Percentiles rank a stretch among this genome's conserved stretches.
phyloP scores from a whole-genome alignment of 2,113 vertebrate species.

The Tachysurus fulvidraco region DNA sequence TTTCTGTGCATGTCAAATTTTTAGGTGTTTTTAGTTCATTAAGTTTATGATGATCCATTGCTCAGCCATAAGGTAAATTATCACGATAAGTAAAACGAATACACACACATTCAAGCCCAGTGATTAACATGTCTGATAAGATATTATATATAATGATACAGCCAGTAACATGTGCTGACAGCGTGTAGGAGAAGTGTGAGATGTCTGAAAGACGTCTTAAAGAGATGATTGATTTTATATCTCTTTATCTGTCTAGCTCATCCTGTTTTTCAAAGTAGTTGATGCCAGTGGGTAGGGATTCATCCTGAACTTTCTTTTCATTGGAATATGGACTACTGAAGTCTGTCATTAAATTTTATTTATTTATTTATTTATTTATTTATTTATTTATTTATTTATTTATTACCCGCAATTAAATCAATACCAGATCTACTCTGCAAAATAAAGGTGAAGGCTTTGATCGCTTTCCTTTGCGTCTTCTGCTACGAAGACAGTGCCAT shows the following conservation, averaged over 20 bases:
- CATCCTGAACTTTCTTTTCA: constrained; percentile 56
- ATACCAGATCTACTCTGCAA: not conserved
- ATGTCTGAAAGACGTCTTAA: constrained; percentile 1
- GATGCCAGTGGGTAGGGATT: constrained; percentile 56
- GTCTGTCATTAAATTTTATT: not conserved
- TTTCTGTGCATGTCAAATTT: constrained; percentile 13
- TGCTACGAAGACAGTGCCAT: not conserved
- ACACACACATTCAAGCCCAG: not conserved
- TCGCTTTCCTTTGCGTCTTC: not conserved
- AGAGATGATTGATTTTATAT: constrained; percentile 50
- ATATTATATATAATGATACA: constrained; percentile 11
- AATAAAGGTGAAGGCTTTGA: not conserved
- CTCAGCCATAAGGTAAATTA: constrained; percentile 43
- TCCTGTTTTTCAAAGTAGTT: constrained; percentile 28
- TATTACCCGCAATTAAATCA: not conserved
- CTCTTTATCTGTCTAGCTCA: constrained; percentile 46
- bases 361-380: no score
- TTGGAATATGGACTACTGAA: constrained; percentile 43
- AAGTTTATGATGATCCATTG: not conserved
- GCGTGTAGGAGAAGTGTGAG: not conserved
- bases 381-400: no score
- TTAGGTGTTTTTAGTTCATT: not conserved
- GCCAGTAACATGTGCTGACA: not conserved
- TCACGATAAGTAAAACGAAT: constrained; percentile 45
- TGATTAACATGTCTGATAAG: constrained; percentile 3